A percentile compares a stretch with the other conserved stretches of the same genome.
These are phyloP conservation scores for Erebia epiphron DNA, from an alignment of 2,888 invertebrate species.

Conservation along the genomic window DNA sequence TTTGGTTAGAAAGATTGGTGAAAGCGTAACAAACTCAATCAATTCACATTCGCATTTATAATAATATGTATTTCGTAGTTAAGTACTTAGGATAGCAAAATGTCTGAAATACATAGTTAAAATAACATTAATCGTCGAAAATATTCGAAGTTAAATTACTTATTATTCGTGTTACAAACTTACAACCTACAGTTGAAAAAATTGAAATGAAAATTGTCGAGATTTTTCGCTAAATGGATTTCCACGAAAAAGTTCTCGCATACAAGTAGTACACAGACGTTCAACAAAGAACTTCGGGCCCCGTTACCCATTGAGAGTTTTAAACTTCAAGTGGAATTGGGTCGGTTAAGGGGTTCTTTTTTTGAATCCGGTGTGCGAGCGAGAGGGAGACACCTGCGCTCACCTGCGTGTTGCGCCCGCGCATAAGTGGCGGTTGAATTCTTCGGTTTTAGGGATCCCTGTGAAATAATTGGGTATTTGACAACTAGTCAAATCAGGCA, in stretches of 20 bases:
- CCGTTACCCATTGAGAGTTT: slow-evolving; percentile 27
- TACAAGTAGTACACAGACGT: neutral
- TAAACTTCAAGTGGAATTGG: slow-evolving; percentile 21
- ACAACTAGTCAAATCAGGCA: no score
- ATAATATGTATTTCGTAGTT: no score
- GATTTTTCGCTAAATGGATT: neutral
- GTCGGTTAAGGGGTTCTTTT: slow-evolving; percentile 45
- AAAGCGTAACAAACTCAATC: no score
- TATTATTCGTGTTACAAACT: no score
- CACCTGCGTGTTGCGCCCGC: slow-evolving; percentile 30
- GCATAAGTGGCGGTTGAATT: slow-evolving; percentile 27
- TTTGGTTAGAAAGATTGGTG: no score
- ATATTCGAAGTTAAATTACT: no score
- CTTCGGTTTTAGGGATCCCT: slow-evolving; percentile 31
- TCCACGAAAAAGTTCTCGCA: neutral
- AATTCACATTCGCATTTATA: no score
- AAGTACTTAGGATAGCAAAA: no score
- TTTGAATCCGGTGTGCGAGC: slow-evolving; percentile 63
- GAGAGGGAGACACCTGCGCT: slow-evolving; percentile 37
- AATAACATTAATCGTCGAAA: no score
- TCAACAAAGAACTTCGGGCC: slow-evolving; percentile 17
- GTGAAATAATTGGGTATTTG: neutral
- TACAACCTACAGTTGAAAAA: neutral
- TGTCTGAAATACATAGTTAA: no score
- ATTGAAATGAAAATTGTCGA: neutral